A percentile compares a stretch with the other conserved stretches of the same genome.
phyloP scores from a whole-genome alignment of 1,140 invertebrate species.

The Drosophila trapezifrons region DNA sequence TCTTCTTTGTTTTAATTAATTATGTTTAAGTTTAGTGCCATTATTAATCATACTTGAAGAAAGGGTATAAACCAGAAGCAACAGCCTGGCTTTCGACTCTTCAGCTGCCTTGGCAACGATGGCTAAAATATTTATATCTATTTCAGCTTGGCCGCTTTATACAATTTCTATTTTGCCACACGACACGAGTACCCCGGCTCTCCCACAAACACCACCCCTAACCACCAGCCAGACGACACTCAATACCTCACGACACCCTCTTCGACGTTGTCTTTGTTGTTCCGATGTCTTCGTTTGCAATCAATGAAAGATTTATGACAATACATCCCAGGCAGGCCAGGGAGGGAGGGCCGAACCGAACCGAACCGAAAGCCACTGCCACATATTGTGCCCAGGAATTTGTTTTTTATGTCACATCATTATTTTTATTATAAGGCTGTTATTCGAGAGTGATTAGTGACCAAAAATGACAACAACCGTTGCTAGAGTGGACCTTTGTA shows the following conservation, averaged over 20 bases:
- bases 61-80: slow-evolving; percentile 25
- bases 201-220: background rate
- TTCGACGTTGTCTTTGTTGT: slow-evolving; percentile 51
- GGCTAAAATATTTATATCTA: slow-evolving; percentile 75
- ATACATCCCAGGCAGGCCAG: slow-evolving; percentile 25
- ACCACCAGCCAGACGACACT: slow-evolving; percentile 26
- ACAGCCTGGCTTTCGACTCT: slow-evolving; percentile 23
- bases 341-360: background rate
- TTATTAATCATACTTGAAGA: too few species aligned
- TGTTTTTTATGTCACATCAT: slow-evolving; percentile 78
- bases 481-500: slow-evolving; percentile 14
- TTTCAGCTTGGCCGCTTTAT: slow-evolving; percentile 69
- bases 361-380: slow-evolving; percentile 7
- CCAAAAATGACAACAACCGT: slow-evolving; percentile 57
- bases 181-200: slow-evolving; percentile 18
- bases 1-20: too few species aligned
- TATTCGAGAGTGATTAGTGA: slow-evolving; percentile 80
- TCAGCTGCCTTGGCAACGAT: slow-evolving; percentile 43
- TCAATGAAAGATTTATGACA: slow-evolving; percentile 81
- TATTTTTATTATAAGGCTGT: slow-evolving; percentile 79
- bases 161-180: slow-evolving; percentile 63
- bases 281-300: slow-evolving; percentile 76
- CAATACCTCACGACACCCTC: slow-evolving; percentile 14
- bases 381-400: slow-evolving; percentile 44
- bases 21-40: too few species aligned